Base-by-base conservation (phyloP, 2,888 invertebrate species). In the Agapostemon virescens region DNA sequence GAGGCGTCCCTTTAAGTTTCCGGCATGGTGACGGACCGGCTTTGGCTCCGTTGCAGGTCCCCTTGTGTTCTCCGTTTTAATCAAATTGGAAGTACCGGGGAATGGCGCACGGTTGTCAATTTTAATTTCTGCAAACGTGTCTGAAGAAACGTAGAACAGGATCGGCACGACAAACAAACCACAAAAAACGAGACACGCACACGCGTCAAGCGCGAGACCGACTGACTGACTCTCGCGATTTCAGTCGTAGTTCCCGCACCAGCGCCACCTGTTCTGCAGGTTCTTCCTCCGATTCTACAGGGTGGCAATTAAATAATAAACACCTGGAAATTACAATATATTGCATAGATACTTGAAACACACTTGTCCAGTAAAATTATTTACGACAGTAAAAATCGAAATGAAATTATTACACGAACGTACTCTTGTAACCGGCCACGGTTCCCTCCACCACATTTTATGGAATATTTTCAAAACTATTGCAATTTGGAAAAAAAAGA, bases 151-250 rank as follows among this genome's bases (percentile, higher is more conserved):
- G 58, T 30, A 30, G 52, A 80, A 45, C 81, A 80, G 74, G 61
- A 33, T 33, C 40, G 26, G n/a, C 11, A 15, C 33, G 36, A 58
- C 33, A 23, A n/a, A 49, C 49, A 36, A 38, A 52, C 42, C 72
- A 23, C 58, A 33, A 20, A 42, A 69, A 49, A 69, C 30, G 11
- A 73, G 72, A 87, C 76, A 83, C 82, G 78, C 86, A 89, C 88
- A 88, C 89, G 88, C 88, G 87, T 82, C 55, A 83, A 81, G 85
- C 90, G 90, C 89, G 90, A 84, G 83, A 85, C 85, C 86, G 83
- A 90, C 90, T 90, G 88, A 84, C 80, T 82, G 61, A 66, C 42
- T 75, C 69, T 81, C 76, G 66, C 68, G 81, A 83, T 83, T 55
- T 74, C 74, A 40, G 69, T 61, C 66, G 71, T 75, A 68, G 74